Evolutionary conservation across 2,797 vertebrate species (phyloP).

Genomic region (Coccyzus lansbergi): DNA sequence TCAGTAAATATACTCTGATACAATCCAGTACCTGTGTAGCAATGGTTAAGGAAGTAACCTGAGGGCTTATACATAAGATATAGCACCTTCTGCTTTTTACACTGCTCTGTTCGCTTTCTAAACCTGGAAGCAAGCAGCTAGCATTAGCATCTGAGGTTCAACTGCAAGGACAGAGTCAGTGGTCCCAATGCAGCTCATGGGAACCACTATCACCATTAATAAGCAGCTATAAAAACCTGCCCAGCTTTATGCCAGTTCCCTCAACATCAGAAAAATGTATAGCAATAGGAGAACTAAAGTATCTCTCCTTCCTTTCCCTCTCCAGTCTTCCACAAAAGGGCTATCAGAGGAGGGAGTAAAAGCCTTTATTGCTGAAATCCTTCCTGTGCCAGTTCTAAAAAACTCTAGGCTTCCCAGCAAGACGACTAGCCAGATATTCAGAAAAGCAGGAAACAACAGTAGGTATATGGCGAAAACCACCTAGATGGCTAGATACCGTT

Average conservation of each 20-base stretch:
- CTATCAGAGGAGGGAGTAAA: neutral
- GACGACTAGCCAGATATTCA: neutral
- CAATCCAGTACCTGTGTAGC: fast-evolving
- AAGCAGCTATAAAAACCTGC: neutral
- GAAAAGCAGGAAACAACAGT: neutral
- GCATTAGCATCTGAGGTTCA: neutral
- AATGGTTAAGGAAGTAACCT: neutral
- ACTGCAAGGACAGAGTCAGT: neutral
- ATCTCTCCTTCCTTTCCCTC: neutral
- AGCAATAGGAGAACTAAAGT: neutral
- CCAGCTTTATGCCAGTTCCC: neutral
- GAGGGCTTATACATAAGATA: fast-evolving
- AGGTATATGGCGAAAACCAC: neutral
- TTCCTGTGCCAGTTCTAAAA: neutral
- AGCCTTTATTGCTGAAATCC: neutral
- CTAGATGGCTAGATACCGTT: neutral
- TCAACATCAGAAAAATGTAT: neutral
- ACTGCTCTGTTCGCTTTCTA: neutral
- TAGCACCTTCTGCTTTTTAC: neutral
- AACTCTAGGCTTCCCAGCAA: neutral
- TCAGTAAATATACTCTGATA: neutral
- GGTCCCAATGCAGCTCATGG: neutral
- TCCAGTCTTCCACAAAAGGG: neutral
- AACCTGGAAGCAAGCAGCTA: neutral
- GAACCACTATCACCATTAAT: neutral